Evolutionary conservation across 2,888 invertebrate species (phyloP).

Genomic region (Bombyx huttoni): DNA sequence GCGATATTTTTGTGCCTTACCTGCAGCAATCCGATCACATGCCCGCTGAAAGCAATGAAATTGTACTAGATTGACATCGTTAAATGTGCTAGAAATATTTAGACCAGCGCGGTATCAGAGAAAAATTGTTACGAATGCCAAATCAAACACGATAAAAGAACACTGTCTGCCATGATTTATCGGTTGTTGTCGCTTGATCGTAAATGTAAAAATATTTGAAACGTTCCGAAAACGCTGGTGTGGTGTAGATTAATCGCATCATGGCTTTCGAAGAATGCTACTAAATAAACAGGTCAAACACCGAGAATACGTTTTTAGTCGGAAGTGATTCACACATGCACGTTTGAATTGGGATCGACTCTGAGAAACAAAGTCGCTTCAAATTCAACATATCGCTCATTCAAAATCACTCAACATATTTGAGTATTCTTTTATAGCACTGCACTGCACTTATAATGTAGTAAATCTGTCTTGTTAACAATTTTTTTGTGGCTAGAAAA

Average conservation of each 20-base stretch:
- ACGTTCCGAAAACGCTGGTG: slow-evolving; percentile 11
- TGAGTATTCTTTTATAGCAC: too few species aligned
- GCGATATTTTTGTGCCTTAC: slow-evolving; percentile 41
- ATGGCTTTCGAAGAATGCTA: slow-evolving; percentile 30
- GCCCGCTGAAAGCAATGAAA: neutral
- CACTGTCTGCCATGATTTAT: slow-evolving; percentile 17
- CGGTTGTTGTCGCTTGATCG: slow-evolving; percentile 8
- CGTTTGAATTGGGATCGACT: slow-evolving; percentile 19
- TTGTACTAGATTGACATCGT: slow-evolving; percentile 4
- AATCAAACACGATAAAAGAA: slow-evolving; percentile 16
- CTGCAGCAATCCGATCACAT: slow-evolving; percentile 8
- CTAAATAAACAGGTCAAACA: slow-evolving; percentile 37
- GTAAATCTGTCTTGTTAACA: neutral
- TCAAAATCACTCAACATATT: too few species aligned
- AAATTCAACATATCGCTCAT: neutral
- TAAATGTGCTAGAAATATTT: slow-evolving; percentile 7
- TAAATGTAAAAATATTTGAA: slow-evolving; percentile 15
- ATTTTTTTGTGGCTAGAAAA: neutral
- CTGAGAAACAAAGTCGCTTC: slow-evolving; percentile 21
- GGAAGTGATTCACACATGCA: slow-evolving; percentile 44
- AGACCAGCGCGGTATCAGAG: slow-evolving; percentile 19
- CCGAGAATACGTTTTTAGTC: slow-evolving; percentile 35
- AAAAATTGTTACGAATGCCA: slow-evolving; percentile 12
- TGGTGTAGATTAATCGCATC: slow-evolving; percentile 22
- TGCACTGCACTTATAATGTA: neutral